Base-by-base conservation (phyloP, 2,888 invertebrate species). In the Lissocephala sabroskyi region DNA sequence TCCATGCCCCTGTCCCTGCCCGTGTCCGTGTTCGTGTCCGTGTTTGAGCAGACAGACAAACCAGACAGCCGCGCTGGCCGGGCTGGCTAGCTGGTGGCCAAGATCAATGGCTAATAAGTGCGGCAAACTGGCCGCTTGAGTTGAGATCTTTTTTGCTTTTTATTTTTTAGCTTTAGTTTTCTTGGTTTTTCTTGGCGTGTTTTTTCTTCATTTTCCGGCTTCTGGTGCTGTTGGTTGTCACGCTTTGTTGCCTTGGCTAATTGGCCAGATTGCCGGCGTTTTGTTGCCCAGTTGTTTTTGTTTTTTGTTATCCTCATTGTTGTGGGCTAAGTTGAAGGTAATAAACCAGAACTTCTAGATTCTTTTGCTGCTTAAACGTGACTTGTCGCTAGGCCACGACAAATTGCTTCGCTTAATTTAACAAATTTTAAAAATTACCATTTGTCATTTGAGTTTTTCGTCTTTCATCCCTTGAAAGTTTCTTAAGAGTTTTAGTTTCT, bases 71-170 rank as follows among this genome's bases (percentile, higher is more conserved):
- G 4, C 4, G 39, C 36, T 35, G 41, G 32, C 47, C 32, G 10
- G 45, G 23, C 40, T 17, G n/a, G n/a, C n/a, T n/a, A n/a, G n/a
- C n/a, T 54, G 54, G 50, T 65, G 54, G 79, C 79, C 67, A 68
- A 68, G 67, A 68, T 68, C 67, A 68, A 78, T 71, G 76, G 59
- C 62, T 66, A 71, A 59, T 52, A 48, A 55, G 48, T 56, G 46
- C 49, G 54, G 44, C 41, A 49, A 42, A 13, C 42, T 55, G 45
- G 37, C 37, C 36, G 35, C 19, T 28, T 44, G 19, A 6, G n/a
- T 9, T n/a, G n/a, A 17, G 16, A 14, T 18, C 18, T 39, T 23
- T 23, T 47, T 32, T 32, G 18, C 2, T 9, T n/a, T 9, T 19
- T 32, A 18, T 9, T 18, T 42, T 3, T 36, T 33, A 45, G 43